A percentile compares a stretch with the other conserved stretches of the same genome.
These are phyloP conservation scores for Bufotes viridis DNA, from an alignment of 2,797 vertebrate species.

Conservation along the genomic window DNA sequence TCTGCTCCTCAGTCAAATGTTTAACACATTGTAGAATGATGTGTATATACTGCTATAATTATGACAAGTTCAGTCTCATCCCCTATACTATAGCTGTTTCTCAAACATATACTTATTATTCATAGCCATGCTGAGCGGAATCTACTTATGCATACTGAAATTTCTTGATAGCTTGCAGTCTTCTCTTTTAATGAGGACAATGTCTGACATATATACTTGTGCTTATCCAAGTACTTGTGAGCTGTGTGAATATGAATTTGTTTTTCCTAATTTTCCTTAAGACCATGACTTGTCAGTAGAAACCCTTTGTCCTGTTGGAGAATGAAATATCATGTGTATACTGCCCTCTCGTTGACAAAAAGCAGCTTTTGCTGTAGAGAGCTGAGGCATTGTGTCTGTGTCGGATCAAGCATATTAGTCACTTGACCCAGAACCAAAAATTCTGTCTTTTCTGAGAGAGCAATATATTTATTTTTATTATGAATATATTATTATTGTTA, in stretches of 20 bases:
- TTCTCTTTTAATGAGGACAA: constrained; percentile 15
- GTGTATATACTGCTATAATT: constrained; percentile 25
- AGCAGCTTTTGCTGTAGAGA: neutral
- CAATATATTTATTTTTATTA: neutral
- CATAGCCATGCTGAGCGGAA: constrained; percentile 44
- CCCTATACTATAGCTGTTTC: neutral
- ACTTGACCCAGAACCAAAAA: neutral
- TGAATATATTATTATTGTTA: neutral
- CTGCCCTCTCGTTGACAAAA: neutral
- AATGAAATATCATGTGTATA: neutral
- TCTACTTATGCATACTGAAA: constrained; percentile 31
- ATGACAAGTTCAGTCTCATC: constrained; percentile 22
- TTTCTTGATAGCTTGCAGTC: constrained; percentile 5
- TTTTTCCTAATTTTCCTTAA: neutral
- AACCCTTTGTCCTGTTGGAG: neutral
- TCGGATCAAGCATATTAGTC: neutral
- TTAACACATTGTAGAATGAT: neutral
- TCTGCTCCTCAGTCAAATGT: neutral
- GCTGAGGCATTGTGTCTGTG: neutral
- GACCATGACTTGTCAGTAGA: neutral
- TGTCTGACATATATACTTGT: constrained; percentile 36
- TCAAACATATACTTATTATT: constrained; percentile 40
- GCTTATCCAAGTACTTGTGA: neutral
- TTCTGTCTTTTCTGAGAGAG: neutral
- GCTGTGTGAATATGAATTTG: neutral